Base-by-base conservation (phyloP, 2,888 invertebrate species). In the Hanleya hanleyi region DNA sequence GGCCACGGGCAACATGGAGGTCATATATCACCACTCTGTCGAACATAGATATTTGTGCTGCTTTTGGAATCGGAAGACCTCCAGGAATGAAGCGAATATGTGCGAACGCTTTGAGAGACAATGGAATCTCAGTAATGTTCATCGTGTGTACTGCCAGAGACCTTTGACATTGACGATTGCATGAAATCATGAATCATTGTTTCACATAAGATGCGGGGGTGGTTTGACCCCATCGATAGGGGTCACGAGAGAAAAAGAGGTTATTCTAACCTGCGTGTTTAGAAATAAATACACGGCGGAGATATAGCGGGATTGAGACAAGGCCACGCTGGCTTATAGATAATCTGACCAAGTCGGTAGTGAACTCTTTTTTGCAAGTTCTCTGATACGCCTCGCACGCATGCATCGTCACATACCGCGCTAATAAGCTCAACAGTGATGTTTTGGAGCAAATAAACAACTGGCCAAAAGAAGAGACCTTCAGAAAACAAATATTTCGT, bases 231-330 rank as follows among this genome's bases (percentile, higher is more conserved):
- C 57, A 15, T 22, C 4, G 32, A 15, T n/a, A 57, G 29, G 9
- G 57, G 57, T 57, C 57, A 57, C 12, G 57, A 29, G n/a, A n/a
- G 12, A 26, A 57, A 57, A 29, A 57, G 57, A 26, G 57, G 5
- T 2, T 22, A 32, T 26, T 57, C 32, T 57, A 57, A 32, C 57
- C 57, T 29, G 32, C 22, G 29, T 57, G 57, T 57, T 57, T 57
- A 32, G 57, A 32, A 57, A 57, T 57, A 57, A 57, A 57, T 57
- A 57, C 57, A 26, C 57, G 9, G 32, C 7, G 26, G n/a, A 57
- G 57, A 57, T 57, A 57, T 57, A 57, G 32, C 57, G 57, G 57
- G 57, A 57, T 57, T 15, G 22, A 26, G 57, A 57, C 57, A 57
- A 57, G 57, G 57, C 57, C 57, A 57, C 57, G 32, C 32, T 57